Conservation (phyloP, 2,888 invertebrate genomes). For the Leuctra nigra region DNA sequence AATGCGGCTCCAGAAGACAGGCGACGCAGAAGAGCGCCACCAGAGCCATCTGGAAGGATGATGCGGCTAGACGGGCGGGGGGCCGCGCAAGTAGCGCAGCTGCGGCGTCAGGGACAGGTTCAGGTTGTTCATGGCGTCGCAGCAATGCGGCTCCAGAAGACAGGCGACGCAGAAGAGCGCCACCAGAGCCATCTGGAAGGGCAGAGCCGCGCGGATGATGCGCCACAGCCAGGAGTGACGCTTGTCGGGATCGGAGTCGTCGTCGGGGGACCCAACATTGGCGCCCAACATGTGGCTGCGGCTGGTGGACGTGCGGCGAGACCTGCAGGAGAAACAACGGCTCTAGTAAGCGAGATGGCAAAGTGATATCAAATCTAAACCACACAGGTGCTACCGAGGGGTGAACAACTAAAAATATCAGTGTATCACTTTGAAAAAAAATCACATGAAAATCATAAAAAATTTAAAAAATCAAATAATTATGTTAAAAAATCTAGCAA, state of each 20-base stretch:
- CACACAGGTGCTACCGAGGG: too few species aligned
- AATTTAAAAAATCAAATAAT: too few species aligned
- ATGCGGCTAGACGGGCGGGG: conserved; percentile 72
- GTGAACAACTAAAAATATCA: too few species aligned
- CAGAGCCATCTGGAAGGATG: conserved; percentile 69
- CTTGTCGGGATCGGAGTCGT: conserved; percentile 43
- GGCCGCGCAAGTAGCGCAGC: conserved; percentile 72
- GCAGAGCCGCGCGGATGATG: conserved; percentile 60
- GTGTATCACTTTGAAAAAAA: too few species aligned
- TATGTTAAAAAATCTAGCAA: too few species aligned
- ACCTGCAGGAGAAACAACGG: conserved; percentile 32
- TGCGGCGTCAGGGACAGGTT: conserved; percentile 70
- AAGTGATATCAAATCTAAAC: too few species aligned
- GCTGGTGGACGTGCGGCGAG: conserved; percentile 2
- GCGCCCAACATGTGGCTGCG: conserved; percentile 2
- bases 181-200: conserved; percentile 67
- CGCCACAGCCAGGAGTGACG: conserved; percentile 62
- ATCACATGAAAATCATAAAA: too few species aligned
- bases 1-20: not conserved
- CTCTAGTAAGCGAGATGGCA: not conserved
- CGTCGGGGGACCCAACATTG: conserved; percentile 41
- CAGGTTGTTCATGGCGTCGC: conserved; percentile 69
- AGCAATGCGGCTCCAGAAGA: conserved; percentile 63
- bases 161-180: conserved; percentile 63
- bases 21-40: conserved; percentile 63